Evolutionary conservation across 2,113 vertebrate genomes (phyloP).

Genomic region (Athene cunicularia): DNA sequence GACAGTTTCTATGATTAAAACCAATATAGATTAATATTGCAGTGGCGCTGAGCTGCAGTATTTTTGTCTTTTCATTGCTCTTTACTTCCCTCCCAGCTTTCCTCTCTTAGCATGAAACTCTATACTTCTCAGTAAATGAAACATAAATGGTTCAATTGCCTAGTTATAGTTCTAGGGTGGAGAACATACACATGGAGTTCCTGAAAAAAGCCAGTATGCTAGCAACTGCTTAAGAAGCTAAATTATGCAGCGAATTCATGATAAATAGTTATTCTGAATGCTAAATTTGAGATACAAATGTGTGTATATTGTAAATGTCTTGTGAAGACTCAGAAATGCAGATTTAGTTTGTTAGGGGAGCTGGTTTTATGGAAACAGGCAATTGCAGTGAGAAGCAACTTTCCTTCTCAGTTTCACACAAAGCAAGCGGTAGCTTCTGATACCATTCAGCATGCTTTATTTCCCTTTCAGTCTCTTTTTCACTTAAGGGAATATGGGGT

Average conservation of each 20-base stretch:
- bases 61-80: conserved; percentile 4
- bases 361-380: not conserved
- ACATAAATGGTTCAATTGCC: conserved; percentile 15
- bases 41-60: not conserved
- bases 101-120: not conserved
- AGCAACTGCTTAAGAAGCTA: not conserved
- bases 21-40: conserved; percentile 44
- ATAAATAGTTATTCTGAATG: not conserved
- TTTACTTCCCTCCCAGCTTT: not conserved
- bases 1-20: conserved; percentile 45
- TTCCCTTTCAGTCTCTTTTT: not conserved
- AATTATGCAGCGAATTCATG: not conserved
- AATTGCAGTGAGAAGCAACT: not conserved
- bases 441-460: not conserved
- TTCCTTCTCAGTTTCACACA: not conserved
- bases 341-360: not conserved
- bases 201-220: not conserved
- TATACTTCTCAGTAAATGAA: conserved; percentile 34
- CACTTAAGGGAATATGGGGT: not conserved
- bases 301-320: not conserved
- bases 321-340: not conserved
- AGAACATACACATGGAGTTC: conserved; percentile 7
- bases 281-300: not conserved
- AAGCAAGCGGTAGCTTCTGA: not conserved
- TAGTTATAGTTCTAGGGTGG: not conserved